Conservation (phyloP, 2,113 vertebrate species). For the Abramis brama region DNA sequence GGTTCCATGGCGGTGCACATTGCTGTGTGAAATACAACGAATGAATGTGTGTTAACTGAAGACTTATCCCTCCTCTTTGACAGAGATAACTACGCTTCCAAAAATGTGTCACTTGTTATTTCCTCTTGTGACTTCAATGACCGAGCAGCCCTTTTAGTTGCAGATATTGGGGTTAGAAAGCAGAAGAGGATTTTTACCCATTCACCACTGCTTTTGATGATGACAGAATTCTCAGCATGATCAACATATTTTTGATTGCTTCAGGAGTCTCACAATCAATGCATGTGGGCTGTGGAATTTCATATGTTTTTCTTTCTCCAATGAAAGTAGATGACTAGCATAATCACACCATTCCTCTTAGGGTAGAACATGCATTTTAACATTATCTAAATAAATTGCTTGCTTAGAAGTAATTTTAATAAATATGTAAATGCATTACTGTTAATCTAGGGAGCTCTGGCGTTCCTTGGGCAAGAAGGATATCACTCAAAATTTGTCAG, state of each 20-base stretch:
- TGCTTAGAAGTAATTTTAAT: conserved; percentile 52
- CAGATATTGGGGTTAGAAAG: neutral
- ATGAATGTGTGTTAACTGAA: neutral
- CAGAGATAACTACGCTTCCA: no score
- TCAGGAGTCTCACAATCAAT: neutral
- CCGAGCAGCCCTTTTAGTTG: neutral
- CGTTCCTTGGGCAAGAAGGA: conserved; percentile 52
- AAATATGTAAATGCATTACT: conserved; percentile 60
- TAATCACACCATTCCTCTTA: conserved; percentile 37
- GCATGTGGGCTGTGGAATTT: neutral
- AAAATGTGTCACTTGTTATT: neutral
- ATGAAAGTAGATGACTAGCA: conserved; percentile 17
- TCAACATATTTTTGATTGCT: neutral
- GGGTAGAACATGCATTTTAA: conserved; percentile 44
- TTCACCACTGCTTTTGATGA: neutral
- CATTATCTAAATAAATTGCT: conserved; percentile 54
- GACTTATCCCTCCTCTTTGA: neutral
- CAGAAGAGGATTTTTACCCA: neutral
- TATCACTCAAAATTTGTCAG: conserved; percentile 53
- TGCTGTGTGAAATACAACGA: neutral
- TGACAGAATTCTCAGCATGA: neutral
- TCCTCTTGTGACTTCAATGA: neutral
- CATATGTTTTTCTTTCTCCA: conserved; percentile 32
- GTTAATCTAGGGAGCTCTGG: conserved; percentile 30
- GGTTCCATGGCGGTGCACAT: no score